These are phyloP conservation scores for Nyctereutes procyonoides DNA, from an alignment of 2,113 vertebrate genomes.

Conservation along the genomic window DNA sequence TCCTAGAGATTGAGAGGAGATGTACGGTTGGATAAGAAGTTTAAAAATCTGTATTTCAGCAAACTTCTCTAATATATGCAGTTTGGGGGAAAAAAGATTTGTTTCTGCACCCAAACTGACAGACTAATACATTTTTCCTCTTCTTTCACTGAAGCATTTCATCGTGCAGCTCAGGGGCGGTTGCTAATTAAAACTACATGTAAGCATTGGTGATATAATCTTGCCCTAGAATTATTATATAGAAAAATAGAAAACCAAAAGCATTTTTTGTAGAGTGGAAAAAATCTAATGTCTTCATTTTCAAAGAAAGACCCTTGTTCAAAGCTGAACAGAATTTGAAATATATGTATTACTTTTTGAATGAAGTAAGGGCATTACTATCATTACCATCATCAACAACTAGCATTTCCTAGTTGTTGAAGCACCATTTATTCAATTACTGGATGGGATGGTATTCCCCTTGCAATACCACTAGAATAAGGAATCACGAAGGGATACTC, in stretches of 20 bases:
- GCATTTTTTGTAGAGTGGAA: background rate
- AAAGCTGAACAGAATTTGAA: conserved; percentile 21
- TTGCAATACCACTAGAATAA: background rate
- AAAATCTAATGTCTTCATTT: background rate
- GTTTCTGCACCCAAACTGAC: conserved; percentile 34
- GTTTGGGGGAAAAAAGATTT: background rate
- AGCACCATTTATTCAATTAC: background rate
- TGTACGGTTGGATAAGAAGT: background rate
- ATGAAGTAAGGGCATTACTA: background rate
- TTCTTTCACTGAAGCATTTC: conserved; percentile 42
- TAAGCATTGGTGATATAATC: background rate
- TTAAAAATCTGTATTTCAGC: conserved; percentile 49
- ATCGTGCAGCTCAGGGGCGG: background rate
- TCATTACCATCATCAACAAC: background rate
- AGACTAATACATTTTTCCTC: background rate
- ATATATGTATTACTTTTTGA: background rate
- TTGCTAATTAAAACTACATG: conserved; percentile 43
- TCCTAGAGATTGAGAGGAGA: conserved; percentile 42
- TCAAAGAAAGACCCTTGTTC: background rate
- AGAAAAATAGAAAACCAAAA: conserved; percentile 29
- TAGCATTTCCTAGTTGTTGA: background rate
- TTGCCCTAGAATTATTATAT: conserved; percentile 28
- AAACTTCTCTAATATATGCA: background rate
- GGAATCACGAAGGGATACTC: background rate
- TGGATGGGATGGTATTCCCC: background rate